Evolutionary conservation across 2,888 invertebrate genomes (phyloP).

Genomic region (Pocota personata): DNA sequence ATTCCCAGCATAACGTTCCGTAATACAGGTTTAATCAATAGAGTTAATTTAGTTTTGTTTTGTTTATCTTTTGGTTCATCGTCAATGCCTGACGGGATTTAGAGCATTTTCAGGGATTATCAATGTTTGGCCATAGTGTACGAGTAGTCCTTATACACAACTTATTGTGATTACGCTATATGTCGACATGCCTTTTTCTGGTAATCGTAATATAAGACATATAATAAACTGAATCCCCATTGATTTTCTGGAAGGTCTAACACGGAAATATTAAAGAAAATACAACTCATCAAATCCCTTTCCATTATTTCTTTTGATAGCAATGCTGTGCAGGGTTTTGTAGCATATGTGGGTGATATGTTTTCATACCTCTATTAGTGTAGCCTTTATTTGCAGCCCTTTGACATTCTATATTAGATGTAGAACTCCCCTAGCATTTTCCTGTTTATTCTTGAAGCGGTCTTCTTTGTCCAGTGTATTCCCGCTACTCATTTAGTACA

Average conservation of each 20-base stretch:
- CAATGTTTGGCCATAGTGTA: background rate
- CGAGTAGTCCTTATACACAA: background rate
- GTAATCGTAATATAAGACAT: no score
- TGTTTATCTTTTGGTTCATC: conserved; percentile 22
- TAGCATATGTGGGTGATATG: background rate
- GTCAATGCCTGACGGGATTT: conserved; percentile 20
- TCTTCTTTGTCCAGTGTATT: no score
- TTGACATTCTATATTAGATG: background rate
- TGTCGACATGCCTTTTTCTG: background rate
- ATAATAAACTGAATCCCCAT: conserved; percentile 4
- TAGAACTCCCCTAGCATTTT: no score
- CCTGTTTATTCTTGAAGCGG: no score
- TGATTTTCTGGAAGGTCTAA: background rate
- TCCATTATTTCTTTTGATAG: background rate
- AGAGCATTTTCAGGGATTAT: background rate
- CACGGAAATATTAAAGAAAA: background rate
- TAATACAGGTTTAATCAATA: conserved; percentile 28
- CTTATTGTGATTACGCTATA: background rate
- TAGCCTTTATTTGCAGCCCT: background rate
- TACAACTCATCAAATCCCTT: background rate
- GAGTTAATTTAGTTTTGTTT: conserved; percentile 29
- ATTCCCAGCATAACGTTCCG: background rate
- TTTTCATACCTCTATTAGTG: background rate
- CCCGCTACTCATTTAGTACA: no score
- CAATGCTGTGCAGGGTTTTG: background rate